Conservation (phyloP, 1,140 invertebrate species). For the Venustaconcha ellipsiformis region DNA sequence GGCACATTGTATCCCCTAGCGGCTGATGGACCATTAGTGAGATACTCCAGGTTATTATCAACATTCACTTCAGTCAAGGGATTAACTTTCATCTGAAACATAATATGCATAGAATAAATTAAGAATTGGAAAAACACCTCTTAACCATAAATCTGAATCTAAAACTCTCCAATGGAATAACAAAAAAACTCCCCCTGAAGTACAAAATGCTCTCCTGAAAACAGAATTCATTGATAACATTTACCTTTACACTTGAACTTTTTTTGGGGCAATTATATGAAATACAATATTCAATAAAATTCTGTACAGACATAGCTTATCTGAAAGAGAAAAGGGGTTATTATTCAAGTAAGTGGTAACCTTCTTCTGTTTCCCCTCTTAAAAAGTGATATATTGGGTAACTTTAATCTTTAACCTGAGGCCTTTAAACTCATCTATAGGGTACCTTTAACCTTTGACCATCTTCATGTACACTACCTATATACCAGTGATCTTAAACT, state of each 20-base stretch:
- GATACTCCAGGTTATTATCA: background rate
- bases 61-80: conserved; percentile 2
- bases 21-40: conserved; percentile 12
- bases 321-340: too few relatives aligned
- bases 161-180: conserved; percentile 3
- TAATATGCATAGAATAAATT: background rate
- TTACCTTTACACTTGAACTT: background rate
- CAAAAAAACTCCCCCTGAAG: conserved; percentile 1
- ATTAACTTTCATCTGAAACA: conserved; percentile 4
- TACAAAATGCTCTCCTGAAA: conserved; percentile 9
- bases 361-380: background rate
- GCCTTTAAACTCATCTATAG: too few relatives aligned
- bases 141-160: conserved; percentile 2
- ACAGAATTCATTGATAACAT: background rate
- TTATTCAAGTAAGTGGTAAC: background rate
- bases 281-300: too few relatives aligned
- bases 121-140: background rate
- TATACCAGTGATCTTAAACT: too few relatives aligned
- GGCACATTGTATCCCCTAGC: conserved; percentile 10
- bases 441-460: too few relatives aligned
- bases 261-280: background rate
- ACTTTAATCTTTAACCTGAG: too few relatives aligned
- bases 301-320: too few relatives aligned
- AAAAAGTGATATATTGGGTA: too few relatives aligned
- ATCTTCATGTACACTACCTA: too few relatives aligned